Conservation (phyloP, 2,888 invertebrate genomes). For the Amphipyra berbera region DNA sequence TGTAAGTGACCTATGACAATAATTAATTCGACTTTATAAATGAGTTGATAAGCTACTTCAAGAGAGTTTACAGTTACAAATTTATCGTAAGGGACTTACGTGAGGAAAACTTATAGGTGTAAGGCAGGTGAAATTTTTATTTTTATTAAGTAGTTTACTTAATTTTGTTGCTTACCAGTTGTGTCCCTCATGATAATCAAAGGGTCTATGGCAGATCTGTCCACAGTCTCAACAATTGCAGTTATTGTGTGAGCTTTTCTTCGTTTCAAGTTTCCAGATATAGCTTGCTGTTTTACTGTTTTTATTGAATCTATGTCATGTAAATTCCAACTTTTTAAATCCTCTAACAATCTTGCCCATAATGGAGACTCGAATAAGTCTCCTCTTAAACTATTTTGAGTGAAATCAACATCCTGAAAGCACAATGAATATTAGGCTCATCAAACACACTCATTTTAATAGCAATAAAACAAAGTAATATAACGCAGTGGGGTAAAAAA, state of each 20-base stretch:
- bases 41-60: too few relatives aligned
- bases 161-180: constrained; percentile 72
- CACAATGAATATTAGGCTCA: not conserved
- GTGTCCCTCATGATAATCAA: constrained; percentile 80
- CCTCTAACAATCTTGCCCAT: constrained; percentile 75
- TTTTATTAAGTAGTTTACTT: too few relatives aligned
- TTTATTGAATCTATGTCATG: constrained; percentile 77
- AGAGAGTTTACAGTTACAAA: too few relatives aligned
- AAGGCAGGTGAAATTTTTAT: too few relatives aligned
- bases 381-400: constrained; percentile 72
- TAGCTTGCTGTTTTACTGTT: constrained; percentile 77
- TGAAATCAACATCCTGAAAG: constrained; percentile 81
- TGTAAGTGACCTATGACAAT: too few relatives aligned
- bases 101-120: too few relatives aligned
- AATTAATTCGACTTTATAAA: too few relatives aligned
- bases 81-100: too few relatives aligned
- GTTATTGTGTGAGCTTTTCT: constrained; percentile 80
- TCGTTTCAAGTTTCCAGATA: constrained; percentile 73
- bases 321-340: constrained; percentile 71
- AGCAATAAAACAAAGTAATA: too few relatives aligned
- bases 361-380: constrained; percentile 80
- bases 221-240: constrained; percentile 82
- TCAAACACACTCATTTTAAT: too few relatives aligned
- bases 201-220: constrained; percentile 83
- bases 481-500: not conserved